A percentile compares a stretch with the other conserved stretches of the same genome.
Conservation (phyloP, 2,797 vertebrate species). For the Trachops cirrhosus region DNA sequence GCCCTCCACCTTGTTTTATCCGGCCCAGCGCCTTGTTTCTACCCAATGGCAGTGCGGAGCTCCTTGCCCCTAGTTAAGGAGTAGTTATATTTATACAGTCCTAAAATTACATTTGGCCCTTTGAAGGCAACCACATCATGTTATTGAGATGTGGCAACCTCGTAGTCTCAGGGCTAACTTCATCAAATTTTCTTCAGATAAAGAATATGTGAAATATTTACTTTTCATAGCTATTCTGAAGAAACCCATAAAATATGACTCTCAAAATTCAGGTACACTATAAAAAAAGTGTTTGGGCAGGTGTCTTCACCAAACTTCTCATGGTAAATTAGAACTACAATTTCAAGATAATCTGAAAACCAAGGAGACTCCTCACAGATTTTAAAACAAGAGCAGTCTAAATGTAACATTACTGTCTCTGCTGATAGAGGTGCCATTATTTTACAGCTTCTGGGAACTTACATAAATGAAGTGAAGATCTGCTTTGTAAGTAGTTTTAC, state of each 20-base stretch:
- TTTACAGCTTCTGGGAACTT: constrained; percentile 35
- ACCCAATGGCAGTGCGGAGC: too few relatives aligned
- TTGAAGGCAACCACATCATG: background rate
- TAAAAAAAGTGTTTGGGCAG: constrained; percentile 10
- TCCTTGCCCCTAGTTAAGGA: too few relatives aligned
- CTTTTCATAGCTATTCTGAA: constrained; percentile 12
- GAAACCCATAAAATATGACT: background rate
- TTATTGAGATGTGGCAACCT: background rate
- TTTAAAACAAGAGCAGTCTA: background rate
- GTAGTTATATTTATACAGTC: too few relatives aligned
- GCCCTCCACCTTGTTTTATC: too few relatives aligned
- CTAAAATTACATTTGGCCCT: too few relatives aligned
- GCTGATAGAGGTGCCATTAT: background rate
- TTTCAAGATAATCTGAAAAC: background rate
- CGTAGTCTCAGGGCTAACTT: background rate
- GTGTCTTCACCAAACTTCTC: background rate
- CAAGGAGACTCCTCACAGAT: background rate
- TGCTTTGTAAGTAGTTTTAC: background rate
- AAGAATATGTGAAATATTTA: background rate
- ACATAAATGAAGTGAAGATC: constrained; percentile 3
- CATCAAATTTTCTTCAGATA: constrained; percentile 31
- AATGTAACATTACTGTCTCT: background rate
- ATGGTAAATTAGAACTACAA: background rate
- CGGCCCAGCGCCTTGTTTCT: too few relatives aligned
- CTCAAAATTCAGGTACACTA: background rate